Conservation (phyloP, 2,113 vertebrate species). For the Triplophysa dalaica region DNA sequence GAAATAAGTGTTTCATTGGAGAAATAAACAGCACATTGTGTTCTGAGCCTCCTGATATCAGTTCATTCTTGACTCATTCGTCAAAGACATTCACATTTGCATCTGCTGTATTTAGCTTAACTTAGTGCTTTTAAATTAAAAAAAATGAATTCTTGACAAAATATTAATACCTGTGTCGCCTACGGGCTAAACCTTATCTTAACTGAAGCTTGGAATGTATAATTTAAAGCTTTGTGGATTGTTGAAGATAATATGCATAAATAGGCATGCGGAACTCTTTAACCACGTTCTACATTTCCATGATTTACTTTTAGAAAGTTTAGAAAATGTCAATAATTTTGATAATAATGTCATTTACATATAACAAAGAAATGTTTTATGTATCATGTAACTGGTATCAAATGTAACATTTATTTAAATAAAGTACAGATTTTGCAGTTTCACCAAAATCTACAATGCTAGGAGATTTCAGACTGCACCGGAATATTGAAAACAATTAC, state of each 20-base stretch:
- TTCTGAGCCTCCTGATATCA: not conserved
- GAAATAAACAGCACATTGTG: conserved; percentile 2
- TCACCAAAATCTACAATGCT: no score
- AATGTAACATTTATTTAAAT: no score
- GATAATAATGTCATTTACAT: no score
- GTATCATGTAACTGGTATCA: no score
- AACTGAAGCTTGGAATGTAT: conserved; percentile 16
- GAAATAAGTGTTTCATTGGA: conserved; percentile 1
- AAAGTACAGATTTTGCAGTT: no score
- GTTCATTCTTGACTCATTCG: conserved; percentile 10
- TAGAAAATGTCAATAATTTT: no score
- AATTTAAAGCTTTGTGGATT: conserved; percentile 20
- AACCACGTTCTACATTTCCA: no score
- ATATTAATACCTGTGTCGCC: not conserved
- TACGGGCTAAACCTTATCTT: not conserved
- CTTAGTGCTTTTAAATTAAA: not conserved
- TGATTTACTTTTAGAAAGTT: no score
- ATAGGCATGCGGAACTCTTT: not conserved
- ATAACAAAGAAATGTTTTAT: no score
- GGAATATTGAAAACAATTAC: not conserved
- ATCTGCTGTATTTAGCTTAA: not conserved
- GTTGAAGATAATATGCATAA: conserved; percentile 27
- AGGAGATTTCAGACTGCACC: no score
- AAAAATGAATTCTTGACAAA: not conserved
- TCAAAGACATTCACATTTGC: conserved; percentile 2